Percentiles rank a stretch among this genome's conserved stretches.
These are phyloP conservation scores for Sigmodon hispidus DNA, from an alignment of 2,113 vertebrate genomes.

Conservation along the genomic window DNA sequence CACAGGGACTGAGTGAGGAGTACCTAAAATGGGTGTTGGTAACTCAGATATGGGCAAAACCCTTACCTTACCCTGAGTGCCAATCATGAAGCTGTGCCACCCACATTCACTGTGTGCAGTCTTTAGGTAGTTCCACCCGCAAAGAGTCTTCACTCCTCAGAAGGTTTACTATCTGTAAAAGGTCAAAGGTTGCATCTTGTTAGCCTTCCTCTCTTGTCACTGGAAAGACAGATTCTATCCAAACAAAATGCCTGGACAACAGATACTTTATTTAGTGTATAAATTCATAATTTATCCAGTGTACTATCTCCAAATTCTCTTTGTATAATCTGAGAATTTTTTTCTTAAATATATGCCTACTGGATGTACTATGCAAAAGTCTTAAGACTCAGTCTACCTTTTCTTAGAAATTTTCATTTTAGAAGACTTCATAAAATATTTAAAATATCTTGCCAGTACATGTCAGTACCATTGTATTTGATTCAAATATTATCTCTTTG, in stretches of 20 bases:
- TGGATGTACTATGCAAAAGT: background rate
- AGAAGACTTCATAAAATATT: background rate
- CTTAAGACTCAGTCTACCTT: background rate
- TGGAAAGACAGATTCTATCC: background rate
- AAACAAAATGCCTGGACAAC: background rate
- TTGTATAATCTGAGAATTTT: background rate
- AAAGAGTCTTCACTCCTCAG: background rate
- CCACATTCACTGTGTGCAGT: no score
- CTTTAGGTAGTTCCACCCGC: background rate
- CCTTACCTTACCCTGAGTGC: background rate
- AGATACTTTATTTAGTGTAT: background rate
- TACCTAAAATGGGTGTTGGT: background rate
- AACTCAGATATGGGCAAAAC: no score
- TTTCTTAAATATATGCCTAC: constrained; percentile 3
- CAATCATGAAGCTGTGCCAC: background rate
- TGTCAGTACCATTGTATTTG: background rate
- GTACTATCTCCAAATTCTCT: background rate
- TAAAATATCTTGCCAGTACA: background rate
- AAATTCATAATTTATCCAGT: background rate
- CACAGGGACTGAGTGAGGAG: accelerated
- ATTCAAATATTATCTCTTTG: background rate
- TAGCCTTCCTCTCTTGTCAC: background rate
- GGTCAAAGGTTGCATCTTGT: background rate
- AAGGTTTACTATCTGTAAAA: background rate
- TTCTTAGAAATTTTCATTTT: background rate